phyloP scores from a whole-genome alignment of 1,140 invertebrate species.

The Condylostylus longicornis region DNA sequence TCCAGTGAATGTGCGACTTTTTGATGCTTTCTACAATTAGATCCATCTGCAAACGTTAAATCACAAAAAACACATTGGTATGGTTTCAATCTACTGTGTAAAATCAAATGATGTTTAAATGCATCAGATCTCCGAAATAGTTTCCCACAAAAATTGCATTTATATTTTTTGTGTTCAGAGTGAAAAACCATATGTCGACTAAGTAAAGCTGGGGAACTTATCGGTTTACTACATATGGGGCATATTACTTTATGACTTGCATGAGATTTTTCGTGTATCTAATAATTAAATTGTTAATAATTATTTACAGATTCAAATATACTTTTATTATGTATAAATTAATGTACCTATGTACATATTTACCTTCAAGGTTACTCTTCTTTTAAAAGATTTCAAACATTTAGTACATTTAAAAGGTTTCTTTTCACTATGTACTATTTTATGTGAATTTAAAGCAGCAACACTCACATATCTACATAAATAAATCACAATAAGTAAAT shows the following conservation, averaged over 20 bases:
- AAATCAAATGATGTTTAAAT: conserved; percentile 23
- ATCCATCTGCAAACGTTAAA: conserved; percentile 30
- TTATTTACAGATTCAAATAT: no score
- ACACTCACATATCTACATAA: conserved; percentile 35
- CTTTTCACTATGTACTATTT: conserved; percentile 34
- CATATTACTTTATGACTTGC: conserved; percentile 31
- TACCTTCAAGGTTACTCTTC: no score
- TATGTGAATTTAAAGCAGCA: conserved; percentile 33
- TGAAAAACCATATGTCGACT: conserved; percentile 23
- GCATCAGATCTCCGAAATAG: conserved; percentile 18
- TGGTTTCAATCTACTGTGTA: conserved; percentile 27
- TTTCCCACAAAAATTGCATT: conserved; percentile 19
- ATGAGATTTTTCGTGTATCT: conserved; percentile 32
- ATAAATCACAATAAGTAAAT: no score
- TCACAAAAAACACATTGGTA: conserved; percentile 31
- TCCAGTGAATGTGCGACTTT: conserved; percentile 28
- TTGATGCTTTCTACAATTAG: conserved; percentile 32
- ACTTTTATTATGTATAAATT: no score
- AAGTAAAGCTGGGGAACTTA: conserved; percentile 33
- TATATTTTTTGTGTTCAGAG: conserved; percentile 16
- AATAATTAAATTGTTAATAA: no score
- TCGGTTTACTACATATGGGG: conserved; percentile 30
- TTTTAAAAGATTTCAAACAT: conserved; percentile 32
- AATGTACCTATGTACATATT: no score
- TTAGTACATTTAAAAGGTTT: conserved; percentile 34